phyloP scores from a whole-genome alignment of 2,797 vertebrate species.

The Lepus oiostolus region DNA sequence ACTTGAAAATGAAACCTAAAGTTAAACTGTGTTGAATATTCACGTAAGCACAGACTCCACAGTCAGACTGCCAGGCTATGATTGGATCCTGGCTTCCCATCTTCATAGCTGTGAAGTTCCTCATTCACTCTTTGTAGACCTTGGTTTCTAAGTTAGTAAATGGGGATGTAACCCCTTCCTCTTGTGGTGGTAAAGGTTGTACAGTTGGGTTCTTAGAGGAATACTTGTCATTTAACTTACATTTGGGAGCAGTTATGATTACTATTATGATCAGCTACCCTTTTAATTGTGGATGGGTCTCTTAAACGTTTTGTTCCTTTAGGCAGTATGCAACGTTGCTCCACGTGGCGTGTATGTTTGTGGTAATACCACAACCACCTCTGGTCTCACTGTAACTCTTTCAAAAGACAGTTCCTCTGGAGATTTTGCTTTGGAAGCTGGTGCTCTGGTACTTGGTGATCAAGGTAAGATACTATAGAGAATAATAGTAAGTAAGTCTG shows the following conservation, averaged over 20 bases:
- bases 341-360: conserved; percentile 98
- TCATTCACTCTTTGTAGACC: neutral
- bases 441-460: conserved; percentile 96
- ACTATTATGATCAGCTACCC: neutral
- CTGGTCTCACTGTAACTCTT: conserved; percentile 97
- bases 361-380: conserved; percentile 96
- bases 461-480: conserved; percentile 89
- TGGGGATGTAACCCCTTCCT: neutral
- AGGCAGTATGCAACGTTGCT: conserved; percentile 96
- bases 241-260: neutral
- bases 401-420: conserved; percentile 95
- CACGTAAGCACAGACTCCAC: neutral
- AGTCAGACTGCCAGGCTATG: neutral
- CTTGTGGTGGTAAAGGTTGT: neutral
- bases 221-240: neutral
- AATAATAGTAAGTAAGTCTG: neutral
- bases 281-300: conserved; percentile 32
- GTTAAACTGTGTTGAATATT: neutral
- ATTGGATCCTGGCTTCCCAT: neutral
- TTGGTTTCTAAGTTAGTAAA: neutral
- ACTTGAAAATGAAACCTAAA: conserved; percentile 50
- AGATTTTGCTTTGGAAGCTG: conserved; percentile 97
- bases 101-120: neutral
- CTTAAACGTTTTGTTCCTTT: conserved; percentile 65
- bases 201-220: neutral